Evolutionary conservation across 2,113 vertebrate species (phyloP), one percentile per base, ranked within the genome.

Genomic region (Clarias batrachus): DNA sequence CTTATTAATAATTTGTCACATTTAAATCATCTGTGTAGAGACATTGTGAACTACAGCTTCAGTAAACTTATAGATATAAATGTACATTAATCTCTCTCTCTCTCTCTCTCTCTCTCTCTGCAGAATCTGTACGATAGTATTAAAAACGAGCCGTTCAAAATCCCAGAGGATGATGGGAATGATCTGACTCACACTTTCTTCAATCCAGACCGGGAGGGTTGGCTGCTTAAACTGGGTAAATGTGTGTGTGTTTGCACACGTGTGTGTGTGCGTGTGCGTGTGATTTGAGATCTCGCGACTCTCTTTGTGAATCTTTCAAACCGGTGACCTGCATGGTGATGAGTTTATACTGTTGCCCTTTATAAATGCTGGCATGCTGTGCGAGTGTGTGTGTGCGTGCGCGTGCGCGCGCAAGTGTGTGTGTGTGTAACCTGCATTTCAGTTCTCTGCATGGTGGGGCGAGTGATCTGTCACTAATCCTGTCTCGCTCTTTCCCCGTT

Each of bases 151-250:
- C 97, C 97, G 5, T 97, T 97, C 90, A 97, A 97, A 92, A 97
- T 97, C 89, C 98, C 98, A 0, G 96, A 99, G 91, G 98, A 99
- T 0, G 97, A 99, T 3, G 97, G 97, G 25, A 97, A 97, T 1
- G 97, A 97, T 90, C 93, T 97, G 90, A 97, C 97, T 0, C 96
- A 97, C 93, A 97, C 97, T 56, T 97, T 97, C 93, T 97, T 97
- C 90, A 97, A 97, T 93, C 97, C 97, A 0, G 97, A 97, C 91
- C 93, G 97, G 85, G 97, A 97, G 92, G 97, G 97, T 91, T 97
- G 97, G 97, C 96, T 97, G 85, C 96, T 97, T 23, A 97, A 97
- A 91, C 95, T 97, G 78, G 97, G 97, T 97, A 92, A 95, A 94
- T 83, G 82, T 71, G 70, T 84, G 54, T 23, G 1, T 57, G 57